Base-by-base conservation (phyloP, 2,797 vertebrate species). In the Xenopus petersii region DNA sequence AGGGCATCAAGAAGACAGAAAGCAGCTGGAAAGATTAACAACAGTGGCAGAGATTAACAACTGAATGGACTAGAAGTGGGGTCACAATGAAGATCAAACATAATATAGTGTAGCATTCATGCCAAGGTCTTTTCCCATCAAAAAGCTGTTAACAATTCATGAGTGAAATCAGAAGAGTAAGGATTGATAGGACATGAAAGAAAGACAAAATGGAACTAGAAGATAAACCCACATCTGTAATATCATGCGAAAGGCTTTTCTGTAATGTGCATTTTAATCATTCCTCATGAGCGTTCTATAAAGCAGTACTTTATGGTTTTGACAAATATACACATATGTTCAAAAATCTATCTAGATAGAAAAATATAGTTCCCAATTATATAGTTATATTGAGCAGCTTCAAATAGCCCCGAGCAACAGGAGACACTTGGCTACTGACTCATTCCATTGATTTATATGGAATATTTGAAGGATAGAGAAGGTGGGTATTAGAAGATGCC, bases 141-240 rank as follows among this genome's bases (percentile, higher is more conserved):
- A 70, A 73, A 56, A 74, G 63, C 74, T 81, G 84, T 85, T 81
- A 79, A 82, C 49, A 84, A 83, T 87, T 82, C 77, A 81, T 69
- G 67, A 80, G 74, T 73, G 79, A 73, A 83, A 81, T 81, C 73
- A 80, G 62, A 81, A 80, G 76, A 75, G 62, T 82, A 80, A 63
- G 75, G 67, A 64, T 49, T 71, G 81, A 82, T 71, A 69, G 66
- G 80, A 81, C 82, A 71, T 80, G 81, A 83, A 74, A 81, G 82
- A 80, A 79, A 79, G 83, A 80, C 63, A 73, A 62, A 78, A 73
- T 64, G 66, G 75, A 78, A 78, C 64, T 47, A 72, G 75, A 67
- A 74, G 76, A 74, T 74, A 79, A 79, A 79, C 67, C 71, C 67
- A 64, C 61, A 63, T 61, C 65, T 70, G 67, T 67, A 74, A 73